Evolutionary conservation across 1,140 invertebrate species (phyloP), one percentile per base, ranked within the genome.

Genomic region (Papilio polytes): DNA sequence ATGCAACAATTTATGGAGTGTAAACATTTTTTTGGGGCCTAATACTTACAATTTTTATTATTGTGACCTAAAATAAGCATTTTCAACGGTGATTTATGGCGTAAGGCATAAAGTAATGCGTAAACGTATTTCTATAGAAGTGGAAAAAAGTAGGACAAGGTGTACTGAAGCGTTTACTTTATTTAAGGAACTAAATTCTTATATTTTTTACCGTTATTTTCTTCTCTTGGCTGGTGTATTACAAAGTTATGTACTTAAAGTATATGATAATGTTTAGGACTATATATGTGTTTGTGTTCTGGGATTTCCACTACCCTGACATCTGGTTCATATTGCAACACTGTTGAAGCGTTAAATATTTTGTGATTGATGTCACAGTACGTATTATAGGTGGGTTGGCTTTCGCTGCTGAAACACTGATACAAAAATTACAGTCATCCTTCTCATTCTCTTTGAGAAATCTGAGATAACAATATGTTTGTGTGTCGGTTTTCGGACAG

Each of bases 301-400:
- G 63, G 63, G 26, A 70, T 36, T 70, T 70, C 63, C 26, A 70
- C 63, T 70, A 36, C 63, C 63, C 63, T 70, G 63, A 70, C 51
- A 63, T 41, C 15, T 63, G 41, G 59, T 78, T 63, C 13, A 63
- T 46, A 63, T 78, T 66, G 77, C 56, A 63, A 63, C 77, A 78
- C 77, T 63, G 77, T 36, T 31, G 31, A 83, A 82, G 80, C 82
- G 74, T 81, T 87, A 85, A 85, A 84, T 85, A 86, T 86, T 86
- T 84, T 84, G 83, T 91, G 88, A 91, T 91, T 89, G 86, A 89
- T 91, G 87, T 90, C 90, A 85, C 83, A 89, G 85, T 84, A 87
- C 84, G 82, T 89, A 90, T 89, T 91, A 88, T 85, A 85, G 84
- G 80, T 90, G 90, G 7, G 18, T 56, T 56, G 53, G 53, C 18